Evolutionary conservation across 2,113 vertebrate species (phyloP).

Genomic region (Oplegnathus fasciatus): DNA sequence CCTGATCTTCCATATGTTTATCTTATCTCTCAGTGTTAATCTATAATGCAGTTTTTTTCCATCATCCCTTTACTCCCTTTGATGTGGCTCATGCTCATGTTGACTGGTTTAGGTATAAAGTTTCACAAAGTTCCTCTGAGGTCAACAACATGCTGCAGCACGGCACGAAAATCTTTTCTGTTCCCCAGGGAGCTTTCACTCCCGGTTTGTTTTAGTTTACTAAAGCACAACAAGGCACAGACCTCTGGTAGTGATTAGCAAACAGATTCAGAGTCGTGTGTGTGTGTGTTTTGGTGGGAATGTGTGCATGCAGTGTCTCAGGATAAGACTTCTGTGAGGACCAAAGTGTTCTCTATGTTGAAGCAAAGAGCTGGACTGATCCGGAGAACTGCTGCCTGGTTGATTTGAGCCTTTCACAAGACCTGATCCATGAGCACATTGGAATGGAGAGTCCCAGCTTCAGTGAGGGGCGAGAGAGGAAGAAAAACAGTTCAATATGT

Average conservation of each 20-base stretch:
- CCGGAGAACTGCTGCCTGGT: slow-evolving; percentile 21
- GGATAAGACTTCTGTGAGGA: slow-evolving; percentile 10
- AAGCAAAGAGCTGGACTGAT: slow-evolving; percentile 1
- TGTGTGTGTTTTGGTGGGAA: slow-evolving; percentile 24
- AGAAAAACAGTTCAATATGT: background rate
- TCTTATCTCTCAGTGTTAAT: background rate
- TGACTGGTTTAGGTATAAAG: slow-evolving; percentile 1
- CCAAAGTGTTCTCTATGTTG: background rate
- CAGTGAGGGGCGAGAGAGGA: background rate
- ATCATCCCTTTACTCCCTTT: background rate
- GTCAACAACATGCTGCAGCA: slow-evolving; percentile 21
- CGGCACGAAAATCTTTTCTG: background rate
- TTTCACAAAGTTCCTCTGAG: slow-evolving; percentile 43
- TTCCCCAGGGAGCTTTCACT: background rate
- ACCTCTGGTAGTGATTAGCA: slow-evolving; percentile 49
- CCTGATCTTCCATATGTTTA: background rate
- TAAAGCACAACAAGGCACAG: slow-evolving; percentile 1
- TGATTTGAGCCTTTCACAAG: slow-evolving; percentile 47
- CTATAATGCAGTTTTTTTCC: background rate
- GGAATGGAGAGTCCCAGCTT: slow-evolving; percentile 39
- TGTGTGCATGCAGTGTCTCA: background rate
- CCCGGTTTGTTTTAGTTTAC: background rate
- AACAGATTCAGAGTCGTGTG: background rate
- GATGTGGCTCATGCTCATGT: background rate
- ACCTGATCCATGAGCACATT: slow-evolving; percentile 62